Base-by-base conservation (phyloP, 2,888 invertebrate genomes). In the Machimus rusticus region DNA sequence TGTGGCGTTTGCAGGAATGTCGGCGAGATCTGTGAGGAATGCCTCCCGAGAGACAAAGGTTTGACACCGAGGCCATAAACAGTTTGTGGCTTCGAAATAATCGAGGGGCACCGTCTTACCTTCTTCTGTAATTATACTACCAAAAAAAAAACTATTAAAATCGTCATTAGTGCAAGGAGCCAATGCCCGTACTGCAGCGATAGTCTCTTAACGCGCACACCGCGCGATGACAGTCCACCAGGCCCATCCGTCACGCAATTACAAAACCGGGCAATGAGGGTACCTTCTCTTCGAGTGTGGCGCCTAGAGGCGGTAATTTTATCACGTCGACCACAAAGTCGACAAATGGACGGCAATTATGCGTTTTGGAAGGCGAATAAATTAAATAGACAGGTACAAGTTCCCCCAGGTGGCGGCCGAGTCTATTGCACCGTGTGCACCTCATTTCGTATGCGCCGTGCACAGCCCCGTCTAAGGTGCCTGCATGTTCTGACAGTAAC, bases 311-410 rank as follows among this genome's bases (percentile, higher is more conserved):
- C 86, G 86, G 86, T 86, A 86, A 86, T 86, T 86, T 86, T 86
- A 78, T 86, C 86, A 86, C 86, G 86, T 86, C 86, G 51, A 37
- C 78, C 78, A 78, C 78, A 86, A 79, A 86, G 86, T 86, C 86
- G 86, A 86, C 86, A 86, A 86, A 86, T 86, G 86, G 79, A 86
- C 86, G 86, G 43, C 86, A 86, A 86, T 86, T 86, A 86, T 86
- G 57, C 78, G 66, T 86, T 86, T 86, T 86, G 77, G 86, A 78
- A 37, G 57, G 39, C 31, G 86, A 86, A 86, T 86, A 86, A 86
- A 86, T 86, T 86, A 86, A 78, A 66, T 79, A 66, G 57, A 86
- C 57, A 79, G 57, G 85, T 57, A 79, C 57, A 79, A 78, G 31
- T 76, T 37, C 8, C 77, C 31, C 86, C 19, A 57, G 37, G 77